Base-by-base conservation (phyloP, 1,140 invertebrate genomes). In the Platyura marginata region DNA sequence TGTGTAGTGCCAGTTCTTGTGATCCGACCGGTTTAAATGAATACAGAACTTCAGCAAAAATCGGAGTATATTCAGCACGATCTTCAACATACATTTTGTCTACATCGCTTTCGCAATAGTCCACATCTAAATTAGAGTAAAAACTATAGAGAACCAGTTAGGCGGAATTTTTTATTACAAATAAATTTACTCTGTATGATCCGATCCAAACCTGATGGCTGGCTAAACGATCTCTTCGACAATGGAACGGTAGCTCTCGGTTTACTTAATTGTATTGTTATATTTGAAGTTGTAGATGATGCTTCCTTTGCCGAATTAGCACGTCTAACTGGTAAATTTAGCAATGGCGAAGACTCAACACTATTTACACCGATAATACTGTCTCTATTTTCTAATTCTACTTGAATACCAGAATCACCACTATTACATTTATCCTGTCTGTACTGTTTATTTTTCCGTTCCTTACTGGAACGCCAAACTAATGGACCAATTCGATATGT, bases 321-420 rank as follows among this genome's bases (percentile, higher is more conserved):
- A 18, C 40, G 42, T 29, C 29, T 5, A 40, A 40, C 20, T 21
- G 9, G 20, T 40, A n/a, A 20, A 19, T 40, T 21, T 21, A 23
- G 23, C 21, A 15, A 34, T 34, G 32, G 21, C 21, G 19, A 22
- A 21, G 13, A 22, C 29, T 40, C 42, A 16, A 25, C 32, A 9
- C 34, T 2, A 18, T 20, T 16, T 18, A 37, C 36, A 18, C 18
- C 15, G 37, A 48, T 40, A 46, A 50, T 59, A 22, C 55, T 55
- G 6, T 61, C 58, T 45, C 59, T 58, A 44, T 59, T 55, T 34
- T 59, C 61, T 45, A 75, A 66, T 63, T 78, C 75, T 43, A 79
- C 74, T 57, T 79, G 75, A 52, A 81, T 80, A 22, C 79, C 79
- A 39, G 75, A 79, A 55, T 82, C 79, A 10, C 77, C 78, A 49